phyloP scores from a whole-genome alignment of 2,113 vertebrate species.

The Barbus barbus region DNA sequence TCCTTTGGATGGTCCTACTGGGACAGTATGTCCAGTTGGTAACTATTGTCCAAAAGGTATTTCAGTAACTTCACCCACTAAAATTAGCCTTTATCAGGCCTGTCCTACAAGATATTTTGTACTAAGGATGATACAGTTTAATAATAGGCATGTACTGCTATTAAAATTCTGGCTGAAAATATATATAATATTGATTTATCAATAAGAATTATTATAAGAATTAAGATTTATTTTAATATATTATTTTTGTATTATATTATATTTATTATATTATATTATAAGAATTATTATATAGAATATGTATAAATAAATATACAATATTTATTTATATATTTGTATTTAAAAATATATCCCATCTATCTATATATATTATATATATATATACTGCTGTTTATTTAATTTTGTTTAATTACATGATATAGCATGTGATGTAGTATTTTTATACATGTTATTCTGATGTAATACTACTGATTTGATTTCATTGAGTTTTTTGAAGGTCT shows the following conservation, averaged over 20 bases:
- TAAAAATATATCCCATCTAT: too few species aligned
- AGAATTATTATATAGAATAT: too few species aligned
- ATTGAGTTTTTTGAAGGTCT: neutral
- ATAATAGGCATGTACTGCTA: neutral
- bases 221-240: too few species aligned
- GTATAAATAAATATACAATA: too few species aligned
- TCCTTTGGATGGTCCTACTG: constrained; percentile 76
- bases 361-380: too few species aligned
- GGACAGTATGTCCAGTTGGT: constrained; percentile 80
- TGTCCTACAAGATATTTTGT: neutral
- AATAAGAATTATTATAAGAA: too few species aligned
- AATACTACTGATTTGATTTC: neutral
- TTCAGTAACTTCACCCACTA: neutral
- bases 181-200: too few species aligned
- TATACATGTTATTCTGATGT: neutral
- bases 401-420: neutral
- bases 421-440: neutral
- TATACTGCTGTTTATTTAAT: neutral
- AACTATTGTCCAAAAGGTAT: constrained; percentile 86
- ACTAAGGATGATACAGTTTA: neutral
- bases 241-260: too few species aligned
- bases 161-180: too few species aligned
- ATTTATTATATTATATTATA: too few species aligned
- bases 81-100: neutral
- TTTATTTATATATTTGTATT: too few species aligned